phyloP scores from a whole-genome alignment of 2,113 vertebrate species.

The Illadopsis cleaveri region DNA sequence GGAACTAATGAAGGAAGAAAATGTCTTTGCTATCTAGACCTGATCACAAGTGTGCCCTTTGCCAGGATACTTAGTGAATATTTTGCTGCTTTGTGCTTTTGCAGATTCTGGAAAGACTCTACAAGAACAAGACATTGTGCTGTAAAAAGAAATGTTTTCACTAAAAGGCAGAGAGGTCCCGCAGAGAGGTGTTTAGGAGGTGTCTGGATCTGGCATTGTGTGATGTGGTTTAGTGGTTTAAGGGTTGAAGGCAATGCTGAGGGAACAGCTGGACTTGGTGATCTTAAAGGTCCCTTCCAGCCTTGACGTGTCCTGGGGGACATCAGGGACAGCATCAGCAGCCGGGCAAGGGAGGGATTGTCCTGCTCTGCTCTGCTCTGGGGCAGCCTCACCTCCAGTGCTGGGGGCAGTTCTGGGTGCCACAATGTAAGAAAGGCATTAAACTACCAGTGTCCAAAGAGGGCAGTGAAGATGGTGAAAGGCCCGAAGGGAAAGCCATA shows the following conservation, averaged over 20 bases:
- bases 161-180: neutral
- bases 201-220: neutral
- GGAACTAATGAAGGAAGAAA: conserved; percentile 14
- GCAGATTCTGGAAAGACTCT: neutral
- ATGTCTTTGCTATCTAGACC: neutral
- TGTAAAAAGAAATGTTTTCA: neutral
- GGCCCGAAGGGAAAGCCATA: rapidly evolving
- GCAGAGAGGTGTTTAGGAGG: neutral
- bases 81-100: neutral
- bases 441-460: neutral
- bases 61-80: neutral
- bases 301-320: neutral
- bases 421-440: rapidly evolving
- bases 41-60: neutral
- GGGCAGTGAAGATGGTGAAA: rapidly evolving
- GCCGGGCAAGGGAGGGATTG: rapidly evolving
- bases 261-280: neutral
- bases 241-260: neutral
- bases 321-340: neutral
- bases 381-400: rapidly evolving
- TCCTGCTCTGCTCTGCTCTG: neutral
- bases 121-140: neutral
- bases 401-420: neutral
- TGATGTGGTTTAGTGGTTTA: neutral
- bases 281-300: neutral